phyloP scores from a whole-genome alignment of 64 coral and sea anemone genomes.

The Catalaphyllia jardinei region DNA sequence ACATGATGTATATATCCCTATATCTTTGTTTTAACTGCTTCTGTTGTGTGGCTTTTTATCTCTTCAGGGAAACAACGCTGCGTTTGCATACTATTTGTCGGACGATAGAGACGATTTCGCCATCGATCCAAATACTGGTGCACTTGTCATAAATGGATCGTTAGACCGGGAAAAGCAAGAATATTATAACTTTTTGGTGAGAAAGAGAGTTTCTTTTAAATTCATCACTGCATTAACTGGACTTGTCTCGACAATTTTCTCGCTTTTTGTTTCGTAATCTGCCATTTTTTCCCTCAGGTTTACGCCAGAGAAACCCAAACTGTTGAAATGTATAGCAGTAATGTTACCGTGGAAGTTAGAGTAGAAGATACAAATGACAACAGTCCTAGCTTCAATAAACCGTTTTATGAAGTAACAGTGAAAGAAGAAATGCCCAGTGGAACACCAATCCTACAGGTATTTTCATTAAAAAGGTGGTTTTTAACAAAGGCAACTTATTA shows the following conservation, averaged over 20 bases:
- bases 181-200: constrained; percentile 23
- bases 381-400: constrained; percentile 9
- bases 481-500: no score
- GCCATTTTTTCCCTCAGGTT: neutral
- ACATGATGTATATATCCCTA: no score
- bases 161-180: constrained; percentile 52
- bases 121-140: constrained; percentile 24
- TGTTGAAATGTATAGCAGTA: constrained; percentile 15
- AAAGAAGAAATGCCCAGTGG: constrained; percentile 10
- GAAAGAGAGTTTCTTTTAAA: neutral
- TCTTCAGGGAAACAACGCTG: constrained; percentile 13
- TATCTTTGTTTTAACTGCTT: no score
- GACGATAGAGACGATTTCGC: neutral
- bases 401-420: neutral
- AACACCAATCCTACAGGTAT: constrained; percentile 15
- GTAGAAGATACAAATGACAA: constrained; percentile 66
- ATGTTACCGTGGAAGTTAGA: constrained; percentile 25
- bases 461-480: no score
- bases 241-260: neutral
- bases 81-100: neutral
- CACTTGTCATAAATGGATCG: constrained; percentile 21
- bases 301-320: constrained; percentile 31
- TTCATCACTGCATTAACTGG: neutral
- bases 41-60: neutral
- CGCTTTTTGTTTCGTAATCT: neutral